These are phyloP conservation scores for Pseudomyrmex pallidus DNA, from an alignment of 1,140 invertebrate species.

Conservation along the genomic window DNA sequence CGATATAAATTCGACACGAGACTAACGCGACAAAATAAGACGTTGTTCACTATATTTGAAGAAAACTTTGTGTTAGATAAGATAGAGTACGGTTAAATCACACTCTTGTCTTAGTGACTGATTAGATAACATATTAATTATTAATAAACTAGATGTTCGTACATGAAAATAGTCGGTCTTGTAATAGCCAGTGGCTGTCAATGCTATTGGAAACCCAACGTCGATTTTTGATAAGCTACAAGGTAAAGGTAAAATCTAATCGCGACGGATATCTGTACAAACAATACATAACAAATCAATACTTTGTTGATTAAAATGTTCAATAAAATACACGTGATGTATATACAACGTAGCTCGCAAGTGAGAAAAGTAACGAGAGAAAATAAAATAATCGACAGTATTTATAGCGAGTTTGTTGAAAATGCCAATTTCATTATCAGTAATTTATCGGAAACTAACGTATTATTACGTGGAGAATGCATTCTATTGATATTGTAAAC, in stretches of 20 bases:
- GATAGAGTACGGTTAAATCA: conserved; percentile 7
- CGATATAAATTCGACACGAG: not conserved
- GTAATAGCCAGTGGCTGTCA: not conserved
- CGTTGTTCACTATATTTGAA: not conserved
- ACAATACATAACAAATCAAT: not conserved
- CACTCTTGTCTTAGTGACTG: not conserved
- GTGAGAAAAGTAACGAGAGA: not conserved
- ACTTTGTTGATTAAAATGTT: conserved; percentile 21
- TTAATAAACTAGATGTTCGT: not conserved
- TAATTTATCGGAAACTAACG: not conserved
- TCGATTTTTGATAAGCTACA: not conserved
- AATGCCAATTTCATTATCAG: not conserved
- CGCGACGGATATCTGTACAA: conserved; percentile 3
- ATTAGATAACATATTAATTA: conserved; percentile 33
- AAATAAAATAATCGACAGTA: not conserved
- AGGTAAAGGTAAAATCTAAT: not conserved
- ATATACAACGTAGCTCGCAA: not conserved
- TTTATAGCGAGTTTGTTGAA: not conserved
- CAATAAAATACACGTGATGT: not conserved
- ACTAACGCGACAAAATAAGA: not conserved
- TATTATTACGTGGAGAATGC: too few species aligned
- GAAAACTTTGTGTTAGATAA: not conserved
- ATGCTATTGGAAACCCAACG: not conserved
- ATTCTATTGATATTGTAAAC: too few species aligned
- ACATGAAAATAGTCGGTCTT: not conserved